Evolutionary conservation across 2,888 invertebrate species (phyloP), one percentile per base, ranked within the genome.

Genomic region (Ditula angustiorana): DNA sequence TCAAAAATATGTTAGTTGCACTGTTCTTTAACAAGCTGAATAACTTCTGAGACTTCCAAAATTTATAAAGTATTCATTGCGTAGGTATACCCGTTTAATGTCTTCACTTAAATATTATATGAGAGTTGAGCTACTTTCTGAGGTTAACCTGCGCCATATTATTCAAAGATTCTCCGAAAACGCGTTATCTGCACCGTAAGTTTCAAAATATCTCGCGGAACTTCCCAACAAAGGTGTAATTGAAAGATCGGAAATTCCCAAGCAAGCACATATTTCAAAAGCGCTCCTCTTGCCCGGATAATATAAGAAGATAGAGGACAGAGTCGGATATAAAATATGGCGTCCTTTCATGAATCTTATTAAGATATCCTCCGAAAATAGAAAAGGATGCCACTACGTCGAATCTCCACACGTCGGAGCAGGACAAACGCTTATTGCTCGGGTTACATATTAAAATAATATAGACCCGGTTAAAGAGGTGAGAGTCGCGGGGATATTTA

Each of bases 331-430:
- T 95, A 95, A 95, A 95, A 95, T 96, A 96, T 95, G 95, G 95
- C 95, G 94, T 94, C 95, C 95, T 95, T 95, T 95, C 95, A 95
- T 95, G 95, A 95, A 95, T 95, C 95, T 95, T 95, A 95, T 95
- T 95, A 95, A 95, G 95, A 95, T 95, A 95, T 95, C 95, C 95
- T 93, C 90, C 93, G 87, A 94, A 94, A 94, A 94, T 87, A 67
- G 91, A 92, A 72, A 71, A 85, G 74, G 91, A 90, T 67, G 73
- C 70, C 77, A 77, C 76, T 74, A 84, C 77, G 67, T 49, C 21
- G 67, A 64, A 71, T 69, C 66, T 61, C 1, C 2, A 0, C 7
- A 30, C 24, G 76, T 30, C 67, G n/a, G 78, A 85, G 72, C 41
- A 73, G 74, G 83, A 83, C 72, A 69, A 69, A 70, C 26, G 67